Evolutionary conservation across 1,140 invertebrate species (phyloP), one percentile per base, ranked within the genome.

Genomic region (Zaprionus davidi): DNA sequence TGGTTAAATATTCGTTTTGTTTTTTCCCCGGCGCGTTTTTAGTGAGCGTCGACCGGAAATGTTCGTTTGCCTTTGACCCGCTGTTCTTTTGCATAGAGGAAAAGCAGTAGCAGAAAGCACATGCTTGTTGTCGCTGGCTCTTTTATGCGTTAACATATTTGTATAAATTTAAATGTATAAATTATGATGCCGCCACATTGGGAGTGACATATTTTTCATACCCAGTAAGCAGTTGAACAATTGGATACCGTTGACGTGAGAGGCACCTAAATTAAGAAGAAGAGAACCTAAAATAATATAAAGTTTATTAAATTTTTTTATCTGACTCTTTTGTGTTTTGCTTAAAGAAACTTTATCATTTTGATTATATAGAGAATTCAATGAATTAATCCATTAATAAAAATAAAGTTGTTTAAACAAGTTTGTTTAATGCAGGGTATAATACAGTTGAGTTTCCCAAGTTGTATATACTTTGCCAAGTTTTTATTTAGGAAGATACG

Each of bases 21-120:
- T 69, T 76, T 71, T 62, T 20, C 6, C 17, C 36, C 24, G 1
- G 2, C 22, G 12, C 15, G 12, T 65, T 76, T 76, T 76, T 66
- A 24, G 70, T 67, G 70, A 62, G 74, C 73, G 59, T 44, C 55
- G 60, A 64, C 49, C 78, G 78, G 76, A 81, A 81, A 78, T 78
- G 58, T 51, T 70, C 58, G 51, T 78, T 78, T 71, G 67, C 51
- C 46, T 58, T 67, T 78, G 65, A 71, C 57, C 58, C 58, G 55
- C 57, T 71, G 55, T n/a, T 34, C 31, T 59, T 66, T 71, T 55
- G 36, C 22, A 70, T 49, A 51, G 36, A 67, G 31, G 6, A 56
- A 66, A 56, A 53, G 22, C 36, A 9, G 41, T 9, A 17, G n/a
- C 34, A 71, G 49, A 38, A 51, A 71, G 70, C 74, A 76, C 62